Evolutionary conservation across 2,888 invertebrate genomes (phyloP).

Genomic region (Operophtera brumata): DNA sequence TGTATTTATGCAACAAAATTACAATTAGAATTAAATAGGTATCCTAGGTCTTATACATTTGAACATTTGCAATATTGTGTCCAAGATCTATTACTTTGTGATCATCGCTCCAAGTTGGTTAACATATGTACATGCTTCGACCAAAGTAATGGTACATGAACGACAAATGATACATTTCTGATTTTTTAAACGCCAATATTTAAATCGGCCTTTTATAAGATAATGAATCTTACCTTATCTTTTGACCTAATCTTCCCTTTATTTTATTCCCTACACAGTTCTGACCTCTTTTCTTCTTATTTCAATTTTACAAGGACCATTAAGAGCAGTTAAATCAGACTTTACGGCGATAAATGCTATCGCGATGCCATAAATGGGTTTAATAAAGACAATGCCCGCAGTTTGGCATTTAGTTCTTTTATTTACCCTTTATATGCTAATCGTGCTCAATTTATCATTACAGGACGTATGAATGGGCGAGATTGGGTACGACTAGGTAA

Average conservation of each 20-base stretch:
- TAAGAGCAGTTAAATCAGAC: conserved; percentile 23
- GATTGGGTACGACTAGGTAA: conserved; percentile 47
- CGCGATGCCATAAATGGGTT: conserved; percentile 45
- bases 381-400: conserved; percentile 57
- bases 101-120: no score
- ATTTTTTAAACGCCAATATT: no score
- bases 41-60: no score
- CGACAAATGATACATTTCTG: no score
- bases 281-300: neutral
- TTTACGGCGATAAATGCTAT: conserved; percentile 39
- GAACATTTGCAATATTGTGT: no score
- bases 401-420: conserved; percentile 54
- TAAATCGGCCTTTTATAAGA: no score
- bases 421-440: conserved; percentile 69
- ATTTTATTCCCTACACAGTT: neutral
- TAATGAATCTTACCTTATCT: neutral
- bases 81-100: no score
- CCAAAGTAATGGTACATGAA: no score
- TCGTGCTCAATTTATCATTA: conserved; percentile 70
- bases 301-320: conserved; percentile 1
- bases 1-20: no score
- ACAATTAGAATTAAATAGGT: no score
- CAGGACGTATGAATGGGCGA: conserved; percentile 68
- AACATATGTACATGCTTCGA: no score
- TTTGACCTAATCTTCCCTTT: neutral